Base-by-base conservation (phyloP, 2,797 vertebrate genomes). In the Poecilia gillii region DNA sequence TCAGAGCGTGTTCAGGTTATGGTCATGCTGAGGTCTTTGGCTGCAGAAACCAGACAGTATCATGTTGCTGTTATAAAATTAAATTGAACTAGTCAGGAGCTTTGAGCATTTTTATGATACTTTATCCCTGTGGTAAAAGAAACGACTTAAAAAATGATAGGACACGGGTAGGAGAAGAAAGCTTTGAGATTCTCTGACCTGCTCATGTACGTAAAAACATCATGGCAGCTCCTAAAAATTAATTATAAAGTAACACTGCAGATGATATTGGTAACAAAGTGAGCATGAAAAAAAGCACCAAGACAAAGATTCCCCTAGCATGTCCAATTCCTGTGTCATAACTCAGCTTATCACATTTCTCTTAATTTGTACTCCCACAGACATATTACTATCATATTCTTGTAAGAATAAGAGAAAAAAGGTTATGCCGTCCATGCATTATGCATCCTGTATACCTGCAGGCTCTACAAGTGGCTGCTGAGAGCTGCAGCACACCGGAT, bases 381-480 rank as follows among this genome's bases (percentile, higher is more conserved):
- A 46, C 20, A 70, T 43, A 70, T 70, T n/a, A 71, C 28, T 14
- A 43, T 12, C n/a, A 28, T 45, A 28, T 71, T 43, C 39, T 71
- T 71, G 5, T n/a, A 45, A 41, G 11, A 71, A 71, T 45, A 46
- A 28, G 25, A 6, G 25, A 3, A 33, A 59, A 71, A 28, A 71
- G 68, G 13, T 46, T 71, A 71, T 45, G 25, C 41, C 41, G 12
- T 71, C 41, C 25, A 28, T 74, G 33, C 41, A n/a, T 74, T 55
- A 55, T 74, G 25, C 23, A 74, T 57, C 73, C 36, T 16, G 20
- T 41, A 74, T 43, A 41, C 73, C 73, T 41, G 51, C 73, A 74
- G 73, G 51, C 33, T 74, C 51, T 74, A 45, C 73, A 55, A 55
- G 51, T 55, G 36, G 33, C 49, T 57, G 33, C 33, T 28, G 36